Base-by-base conservation (phyloP, 2,113 vertebrate species). In the Psilopogon haemacephalus region DNA sequence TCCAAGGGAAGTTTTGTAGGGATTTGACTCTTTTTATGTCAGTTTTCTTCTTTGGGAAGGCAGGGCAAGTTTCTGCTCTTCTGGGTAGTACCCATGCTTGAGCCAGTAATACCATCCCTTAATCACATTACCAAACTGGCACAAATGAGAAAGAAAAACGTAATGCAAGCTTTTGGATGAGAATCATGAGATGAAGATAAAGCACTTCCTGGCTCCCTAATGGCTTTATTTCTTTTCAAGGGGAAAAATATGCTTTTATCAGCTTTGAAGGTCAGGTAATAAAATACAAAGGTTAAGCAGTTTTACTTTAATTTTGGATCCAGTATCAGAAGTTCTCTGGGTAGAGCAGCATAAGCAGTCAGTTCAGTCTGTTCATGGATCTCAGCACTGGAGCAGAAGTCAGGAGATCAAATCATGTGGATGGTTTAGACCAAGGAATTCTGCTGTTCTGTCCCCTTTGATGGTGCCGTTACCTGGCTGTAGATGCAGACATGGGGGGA, bases 231-330 rank as follows among this genome's bases (percentile, higher is more conserved):
- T 70, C 78, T 92, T 89, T 89, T 55, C 37, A 76, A 73, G 93
- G 48, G 76, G 32, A 78, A 95, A 93, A 94, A 71, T 21, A 63
- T 11, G 80, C 83, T 91, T 96, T 90, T 84, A 91, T 94, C 79
- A 91, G 79, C 92, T 95, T 91, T 90, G 76, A 77, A 91, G 92
- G 86, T 89, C 79, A 68, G 56, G 52, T 64, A 33, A 56, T 81
- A 64, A 93, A 95, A 83, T 86, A n/a, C 27, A 89, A 86, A 81
- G 86, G 92, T 93, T 93, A 91, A 90, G 69, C 72, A 94, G 86
- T 95, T 87, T 89, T 14, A 19, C 54, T 92, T 91, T n/a, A 67
- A 44, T 86, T 95, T 84, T 90, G 92, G 79, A 86, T 63, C 35
- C 46, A 60, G 75, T 72, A 80, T 82, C 50, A 74, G 56, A 87